These are phyloP conservation scores for Morinoia aosen DNA, from an alignment of 2,888 invertebrate species.

Conservation along the genomic window DNA sequence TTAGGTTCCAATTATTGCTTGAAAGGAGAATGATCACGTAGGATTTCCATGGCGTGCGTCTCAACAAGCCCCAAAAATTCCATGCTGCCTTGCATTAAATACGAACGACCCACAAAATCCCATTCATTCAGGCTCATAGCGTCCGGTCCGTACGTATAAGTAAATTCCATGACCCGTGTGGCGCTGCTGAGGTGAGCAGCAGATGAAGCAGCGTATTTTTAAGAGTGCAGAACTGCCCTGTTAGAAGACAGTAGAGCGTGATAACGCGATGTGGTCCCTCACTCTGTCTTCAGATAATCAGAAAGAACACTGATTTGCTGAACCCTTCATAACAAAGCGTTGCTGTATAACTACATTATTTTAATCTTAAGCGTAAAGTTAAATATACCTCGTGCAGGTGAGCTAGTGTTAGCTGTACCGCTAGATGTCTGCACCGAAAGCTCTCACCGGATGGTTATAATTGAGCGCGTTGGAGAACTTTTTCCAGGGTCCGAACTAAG, in stretches of 20 bases:
- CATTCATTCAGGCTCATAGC: neutral
- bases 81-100: neutral
- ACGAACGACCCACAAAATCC: neutral
- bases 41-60: neutral
- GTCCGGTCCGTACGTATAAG: neutral
- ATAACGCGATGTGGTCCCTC: neutral
- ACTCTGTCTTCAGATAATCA: constrained; percentile 12
- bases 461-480: neutral
- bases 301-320: constrained; percentile 23
- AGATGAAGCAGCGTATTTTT: constrained; percentile 34
- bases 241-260: neutral
- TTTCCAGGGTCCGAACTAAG: neutral
- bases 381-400: constrained; percentile 17
- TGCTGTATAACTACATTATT: constrained; percentile 53
- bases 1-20: neutral
- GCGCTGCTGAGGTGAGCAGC: constrained; percentile 14
- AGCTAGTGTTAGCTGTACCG: constrained; percentile 28
- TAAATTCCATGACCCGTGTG: neutral
- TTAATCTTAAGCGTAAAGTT: constrained; percentile 46
- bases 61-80: neutral
- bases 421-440: neutral
- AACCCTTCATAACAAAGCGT: constrained; percentile 30
- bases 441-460: neutral
- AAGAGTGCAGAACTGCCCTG: constrained; percentile 24
- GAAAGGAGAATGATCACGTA: neutral